Conservation (phyloP, 2,888 invertebrate species). For the Ectemnius cavifrons region DNA sequence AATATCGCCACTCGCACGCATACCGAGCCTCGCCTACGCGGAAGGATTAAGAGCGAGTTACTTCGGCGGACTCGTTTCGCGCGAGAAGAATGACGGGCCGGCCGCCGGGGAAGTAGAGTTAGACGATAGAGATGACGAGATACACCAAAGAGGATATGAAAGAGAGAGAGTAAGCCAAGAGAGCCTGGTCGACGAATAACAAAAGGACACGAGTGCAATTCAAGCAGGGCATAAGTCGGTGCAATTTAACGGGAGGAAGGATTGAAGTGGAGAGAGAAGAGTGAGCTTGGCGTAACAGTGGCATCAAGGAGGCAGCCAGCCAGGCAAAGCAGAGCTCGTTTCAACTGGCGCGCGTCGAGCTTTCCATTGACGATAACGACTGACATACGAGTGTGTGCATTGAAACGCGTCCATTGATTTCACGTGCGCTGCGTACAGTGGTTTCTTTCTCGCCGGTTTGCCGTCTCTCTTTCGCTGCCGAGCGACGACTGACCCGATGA, state of each 20-base stretch:
- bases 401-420: conserved; percentile 45
- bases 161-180: no score
- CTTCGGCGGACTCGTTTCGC: background rate
- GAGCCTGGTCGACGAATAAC: no score
- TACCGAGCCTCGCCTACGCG: background rate
- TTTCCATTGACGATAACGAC: conserved; percentile 27
- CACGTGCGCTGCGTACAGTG: conserved; percentile 39
- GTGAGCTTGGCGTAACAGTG: background rate
- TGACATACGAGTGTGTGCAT: conserved; percentile 7
- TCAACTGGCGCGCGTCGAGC: conserved; percentile 8
- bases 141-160: background rate
- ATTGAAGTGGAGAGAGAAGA: conserved; percentile 3
- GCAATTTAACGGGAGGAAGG: background rate
- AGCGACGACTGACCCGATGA: conserved; percentile 27
- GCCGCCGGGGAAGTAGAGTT: background rate
- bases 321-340: background rate
- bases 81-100: background rate
- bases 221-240: no score
- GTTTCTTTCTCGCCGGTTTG: conserved; percentile 43
- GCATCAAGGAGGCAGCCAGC: background rate
- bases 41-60: background rate
- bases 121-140: background rate
- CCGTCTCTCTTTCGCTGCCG: background rate
- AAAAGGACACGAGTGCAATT: no score
- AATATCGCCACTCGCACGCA: conserved; percentile 1